A percentile compares a stretch with the other conserved stretches of the same genome.
Evolutionary conservation across 2,113 vertebrate genomes (phyloP).

Genomic region (Menidia beryllina): DNA sequence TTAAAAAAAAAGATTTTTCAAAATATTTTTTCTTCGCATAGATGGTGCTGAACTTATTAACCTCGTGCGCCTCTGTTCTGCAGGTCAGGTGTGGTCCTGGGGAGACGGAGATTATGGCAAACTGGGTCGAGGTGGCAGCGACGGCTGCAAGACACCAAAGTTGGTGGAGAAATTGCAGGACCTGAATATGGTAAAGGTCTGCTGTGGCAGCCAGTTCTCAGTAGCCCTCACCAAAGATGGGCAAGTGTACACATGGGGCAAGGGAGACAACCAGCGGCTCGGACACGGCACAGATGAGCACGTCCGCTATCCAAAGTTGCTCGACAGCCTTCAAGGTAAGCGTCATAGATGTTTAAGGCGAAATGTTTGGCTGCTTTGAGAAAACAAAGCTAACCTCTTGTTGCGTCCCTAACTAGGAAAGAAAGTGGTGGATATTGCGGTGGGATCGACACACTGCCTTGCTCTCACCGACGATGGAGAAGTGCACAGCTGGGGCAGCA

Average conservation of each 20-base stretch:
- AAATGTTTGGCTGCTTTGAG: background rate
- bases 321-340: constrained; percentile 93
- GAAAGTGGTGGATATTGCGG: constrained; percentile 95
- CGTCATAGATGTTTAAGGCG: background rate
- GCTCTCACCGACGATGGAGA: constrained; percentile 95
- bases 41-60: background rate
- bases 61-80: background rate
- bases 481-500: constrained; percentile 98
- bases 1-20: too few relatives aligned
- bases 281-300: constrained; percentile 97
- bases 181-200: constrained; percentile 92
- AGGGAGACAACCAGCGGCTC: constrained; percentile 97
- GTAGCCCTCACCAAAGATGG: constrained; percentile 95
- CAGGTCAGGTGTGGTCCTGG: constrained; percentile 99
- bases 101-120: constrained; percentile 98
- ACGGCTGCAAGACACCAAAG: constrained; percentile 97
- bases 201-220: constrained; percentile 97
- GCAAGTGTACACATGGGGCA: constrained; percentile 98
- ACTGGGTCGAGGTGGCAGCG: constrained; percentile 94
- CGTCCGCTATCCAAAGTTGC: constrained; percentile 93
- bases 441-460: constrained; percentile 96
- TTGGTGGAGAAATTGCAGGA: constrained; percentile 97
- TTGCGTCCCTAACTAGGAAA: constrained; percentile 82
- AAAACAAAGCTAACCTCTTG: background rate
- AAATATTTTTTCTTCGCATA: background rate